A percentile compares a stretch with the other conserved stretches of the same genome.
Evolutionary conservation across 2,113 vertebrate genomes (phyloP).

Genomic region (Alligator mississippiensis): DNA sequence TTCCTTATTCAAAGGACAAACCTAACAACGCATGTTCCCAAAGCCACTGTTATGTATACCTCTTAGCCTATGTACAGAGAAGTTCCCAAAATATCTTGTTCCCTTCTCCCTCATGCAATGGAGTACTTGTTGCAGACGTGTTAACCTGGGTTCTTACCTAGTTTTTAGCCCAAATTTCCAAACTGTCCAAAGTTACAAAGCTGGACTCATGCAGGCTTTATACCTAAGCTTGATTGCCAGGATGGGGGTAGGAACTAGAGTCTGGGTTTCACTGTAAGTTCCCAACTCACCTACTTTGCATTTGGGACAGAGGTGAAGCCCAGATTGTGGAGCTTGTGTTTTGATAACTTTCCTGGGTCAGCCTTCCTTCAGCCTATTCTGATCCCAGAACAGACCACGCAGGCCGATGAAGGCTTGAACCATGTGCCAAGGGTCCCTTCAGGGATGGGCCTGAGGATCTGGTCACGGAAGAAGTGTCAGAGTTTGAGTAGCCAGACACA

Average conservation of each 20-base stretch:
- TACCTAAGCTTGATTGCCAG: neutral
- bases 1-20: neutral
- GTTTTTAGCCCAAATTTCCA: too few species aligned
- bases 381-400: too few species aligned
- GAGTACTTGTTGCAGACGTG: too few species aligned
- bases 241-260: neutral
- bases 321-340: fast-evolving
- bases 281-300: neutral
- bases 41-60: neutral
- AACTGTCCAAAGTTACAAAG: neutral
- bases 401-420: too few species aligned
- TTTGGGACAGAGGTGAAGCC: neutral
- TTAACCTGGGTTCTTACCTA: too few species aligned
- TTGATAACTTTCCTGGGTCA: neutral
- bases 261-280: neutral
- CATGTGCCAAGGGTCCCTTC: too few species aligned
- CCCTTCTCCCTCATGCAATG: too few species aligned
- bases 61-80: fast-evolving
- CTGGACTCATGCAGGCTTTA: neutral
- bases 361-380: neutral
- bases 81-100: neutral
- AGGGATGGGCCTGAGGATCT: too few species aligned
- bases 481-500: too few species aligned
- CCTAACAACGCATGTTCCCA: fast-evolving
- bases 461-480: too few species aligned